Evolutionary conservation across 2,113 vertebrate species (phyloP), one percentile per base, ranked within the genome.

Genomic region (Rhipidura dahli): DNA sequence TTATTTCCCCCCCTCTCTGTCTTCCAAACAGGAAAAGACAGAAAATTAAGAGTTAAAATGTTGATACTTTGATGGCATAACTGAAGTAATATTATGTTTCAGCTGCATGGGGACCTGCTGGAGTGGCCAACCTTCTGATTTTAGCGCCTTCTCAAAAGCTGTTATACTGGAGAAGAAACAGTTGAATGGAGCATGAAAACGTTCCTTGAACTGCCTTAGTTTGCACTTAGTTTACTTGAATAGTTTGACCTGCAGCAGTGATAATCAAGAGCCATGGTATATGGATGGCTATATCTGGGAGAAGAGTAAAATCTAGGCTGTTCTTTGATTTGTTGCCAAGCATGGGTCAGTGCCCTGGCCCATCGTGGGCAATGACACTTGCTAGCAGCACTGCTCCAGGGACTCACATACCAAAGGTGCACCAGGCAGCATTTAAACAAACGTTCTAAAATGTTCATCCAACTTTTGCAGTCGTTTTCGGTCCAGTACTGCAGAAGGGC

Each of bases 381-480:
- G 22, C 7, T 22, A 26, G 47, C 42, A 33, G 64, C 69, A 4
- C 13, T 18, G 31, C 51, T 76, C 30, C 0, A 0, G 24, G 16
- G n/a, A 23, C 19, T 88, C 9, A 1, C 21, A 1, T 27, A 14
- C 20, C 20, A 2, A 26, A 39, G 42, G 42, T 49, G 15, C 11
- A 9, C 45, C 20, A 42, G 37, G 31, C 24, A 63, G 24, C 33
- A 30, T 39, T 90, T 59, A 68, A 89, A 66, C 21, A 66, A 37
- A n/a, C 12, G 6, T 28, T 72, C 77, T 64, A 5, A 40, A 60
- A n/a, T 22, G 19, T 37, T 68, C 33, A 3, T 61, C 44, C 42
- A 39, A 44, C 24, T 59, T 69, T 7, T 45, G 59, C 44, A n/a
- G 30, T 47, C 3, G 4, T 44, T 54, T 83, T 59, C 63, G 37